Conservation (phyloP, 2,113 vertebrate species). For the Stegostoma tigrinum region DNA sequence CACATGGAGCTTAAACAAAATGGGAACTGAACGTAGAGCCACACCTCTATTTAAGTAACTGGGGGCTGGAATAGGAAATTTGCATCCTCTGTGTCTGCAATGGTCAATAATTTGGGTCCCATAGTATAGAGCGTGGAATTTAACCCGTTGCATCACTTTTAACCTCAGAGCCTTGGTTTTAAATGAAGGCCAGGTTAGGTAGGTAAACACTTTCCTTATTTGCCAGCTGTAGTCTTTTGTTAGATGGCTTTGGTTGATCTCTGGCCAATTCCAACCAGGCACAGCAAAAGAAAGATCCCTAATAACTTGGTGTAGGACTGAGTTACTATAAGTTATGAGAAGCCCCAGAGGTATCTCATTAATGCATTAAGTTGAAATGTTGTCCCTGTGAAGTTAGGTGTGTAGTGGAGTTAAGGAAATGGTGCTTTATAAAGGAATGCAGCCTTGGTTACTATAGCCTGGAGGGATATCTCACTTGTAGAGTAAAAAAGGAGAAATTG, state of each 20-base stretch:
- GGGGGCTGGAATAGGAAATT: background rate
- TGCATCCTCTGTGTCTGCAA: background rate
- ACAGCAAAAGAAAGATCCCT: background rate
- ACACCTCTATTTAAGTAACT: background rate
- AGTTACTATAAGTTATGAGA: background rate
- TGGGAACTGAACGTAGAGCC: background rate
- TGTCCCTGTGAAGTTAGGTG: background rate
- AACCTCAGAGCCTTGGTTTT: background rate
- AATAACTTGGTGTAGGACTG: background rate
- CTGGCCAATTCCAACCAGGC: conserved; percentile 13
- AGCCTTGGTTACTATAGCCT: background rate
- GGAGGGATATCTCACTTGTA: background rate
- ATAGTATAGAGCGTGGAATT: background rate
- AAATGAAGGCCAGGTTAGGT: conserved; percentile 14
- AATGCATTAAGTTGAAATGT: background rate
- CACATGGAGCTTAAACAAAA: background rate
- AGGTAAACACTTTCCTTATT: background rate
- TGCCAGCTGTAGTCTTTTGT: conserved; percentile 16
- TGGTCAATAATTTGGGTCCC: background rate
- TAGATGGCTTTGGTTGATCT: conserved; percentile 25
- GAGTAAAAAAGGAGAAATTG: background rate
- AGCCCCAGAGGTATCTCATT: background rate
- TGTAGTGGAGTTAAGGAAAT: background rate
- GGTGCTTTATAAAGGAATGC: background rate
- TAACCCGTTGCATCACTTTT: background rate